Percentiles rank a stretch among this genome's conserved stretches.
These are phyloP conservation scores for Helicoverpa zea DNA, from an alignment of 1,140 invertebrate genomes.

Conservation along the genomic window DNA sequence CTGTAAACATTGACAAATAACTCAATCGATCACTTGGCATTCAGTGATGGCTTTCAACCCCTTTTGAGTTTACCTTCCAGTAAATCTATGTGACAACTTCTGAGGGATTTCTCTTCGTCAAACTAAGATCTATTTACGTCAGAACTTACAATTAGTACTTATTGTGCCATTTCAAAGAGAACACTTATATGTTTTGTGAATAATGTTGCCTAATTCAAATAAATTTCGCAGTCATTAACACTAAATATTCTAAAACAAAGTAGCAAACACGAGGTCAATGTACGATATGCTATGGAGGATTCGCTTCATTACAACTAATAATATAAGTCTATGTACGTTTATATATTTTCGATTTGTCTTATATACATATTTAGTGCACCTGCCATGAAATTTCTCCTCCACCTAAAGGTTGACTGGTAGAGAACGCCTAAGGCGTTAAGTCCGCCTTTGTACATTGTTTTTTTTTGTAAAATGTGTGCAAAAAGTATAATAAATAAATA, in stretches of 20 bases:
- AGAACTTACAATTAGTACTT: neutral
- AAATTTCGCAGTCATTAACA: no score
- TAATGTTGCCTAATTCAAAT: neutral
- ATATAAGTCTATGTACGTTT: no score
- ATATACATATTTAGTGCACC: no score
- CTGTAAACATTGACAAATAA: constrained; percentile 18
- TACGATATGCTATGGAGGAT: neutral
- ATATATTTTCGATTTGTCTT: no score
- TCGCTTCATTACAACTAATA: neutral
- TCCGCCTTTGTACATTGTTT: no score
- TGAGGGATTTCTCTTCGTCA: neutral
- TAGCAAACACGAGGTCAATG: neutral
- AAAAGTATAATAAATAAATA: no score
- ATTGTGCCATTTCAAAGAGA: neutral
- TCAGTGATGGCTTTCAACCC: neutral
- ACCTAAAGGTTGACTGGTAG: no score
- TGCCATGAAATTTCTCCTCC: no score
- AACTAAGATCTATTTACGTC: constrained; percentile 11
- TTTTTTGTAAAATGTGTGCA: no score
- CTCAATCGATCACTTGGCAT: constrained; percentile 8
- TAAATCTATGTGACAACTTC: neutral
- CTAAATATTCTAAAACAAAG: no score
- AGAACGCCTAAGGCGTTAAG: no score
- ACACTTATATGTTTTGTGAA: neutral
- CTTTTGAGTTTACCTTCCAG: neutral